Percentiles rank a stretch among this genome's conserved stretches.
These are phyloP conservation scores for Apogon talboti DNA, from an alignment of 2,797 vertebrate species.

Conservation along the genomic window DNA sequence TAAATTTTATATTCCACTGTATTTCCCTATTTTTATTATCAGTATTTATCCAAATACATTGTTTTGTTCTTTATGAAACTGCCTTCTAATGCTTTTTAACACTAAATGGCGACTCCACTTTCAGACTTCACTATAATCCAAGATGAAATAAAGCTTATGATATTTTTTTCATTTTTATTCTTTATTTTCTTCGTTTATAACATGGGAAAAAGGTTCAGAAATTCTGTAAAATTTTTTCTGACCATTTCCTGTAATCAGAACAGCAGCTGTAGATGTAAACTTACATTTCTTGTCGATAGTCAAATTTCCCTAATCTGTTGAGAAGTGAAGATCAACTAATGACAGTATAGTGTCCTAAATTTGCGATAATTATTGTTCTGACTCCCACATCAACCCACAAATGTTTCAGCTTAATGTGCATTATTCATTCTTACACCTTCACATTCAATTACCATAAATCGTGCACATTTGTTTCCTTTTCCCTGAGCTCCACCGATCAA, in stretches of 20 bases:
- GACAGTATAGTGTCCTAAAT: neutral
- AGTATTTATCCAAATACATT: too few species aligned
- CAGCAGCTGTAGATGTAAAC: neutral
- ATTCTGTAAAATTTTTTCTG: slow-evolving; percentile 2
- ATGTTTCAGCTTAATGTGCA: neutral
- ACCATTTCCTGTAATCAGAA: slow-evolving; percentile 2
- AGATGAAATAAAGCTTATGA: too few species aligned
- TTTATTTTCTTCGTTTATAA: slow-evolving; percentile 20
- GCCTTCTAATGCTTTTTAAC: too few species aligned
- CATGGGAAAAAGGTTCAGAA: neutral
- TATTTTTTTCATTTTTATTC: slow-evolving; percentile 11
- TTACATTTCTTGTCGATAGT: too few species aligned
- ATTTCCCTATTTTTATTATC: too few species aligned
- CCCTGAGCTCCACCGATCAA: neutral
- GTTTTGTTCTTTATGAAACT: too few species aligned
- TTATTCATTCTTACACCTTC: neutral
- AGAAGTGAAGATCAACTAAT: neutral
- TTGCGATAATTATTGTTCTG: neutral
- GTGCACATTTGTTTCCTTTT: neutral
- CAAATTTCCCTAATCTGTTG: too few species aligned
- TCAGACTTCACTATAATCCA: too few species aligned
- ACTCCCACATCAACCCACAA: neutral
- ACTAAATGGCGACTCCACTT: too few species aligned
- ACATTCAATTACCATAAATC: too few species aligned
- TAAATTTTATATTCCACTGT: too few species aligned